A percentile compares a stretch with the other conserved stretches of the same genome.
Conservation (phyloP, 2,888 invertebrate genomes). For the Cryptus viduatorius region DNA sequence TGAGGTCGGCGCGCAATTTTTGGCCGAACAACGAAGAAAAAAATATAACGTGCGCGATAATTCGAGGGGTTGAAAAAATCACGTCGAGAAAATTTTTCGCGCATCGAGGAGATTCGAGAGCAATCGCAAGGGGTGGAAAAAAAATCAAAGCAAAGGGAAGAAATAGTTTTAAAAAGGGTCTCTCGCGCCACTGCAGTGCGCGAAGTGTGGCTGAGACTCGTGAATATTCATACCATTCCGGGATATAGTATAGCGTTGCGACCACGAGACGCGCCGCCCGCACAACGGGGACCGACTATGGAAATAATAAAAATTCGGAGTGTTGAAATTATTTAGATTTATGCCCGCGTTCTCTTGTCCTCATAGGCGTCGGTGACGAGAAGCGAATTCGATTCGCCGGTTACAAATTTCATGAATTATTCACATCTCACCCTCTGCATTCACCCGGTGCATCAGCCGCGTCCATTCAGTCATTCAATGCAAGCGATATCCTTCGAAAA, state of each 20-base stretch:
- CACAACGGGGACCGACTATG: conserved; percentile 56
- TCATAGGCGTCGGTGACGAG: conserved; percentile 79
- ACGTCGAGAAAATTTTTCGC: too few relatives aligned
- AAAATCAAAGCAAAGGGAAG: too few relatives aligned
- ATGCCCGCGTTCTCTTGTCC: conserved; percentile 82
- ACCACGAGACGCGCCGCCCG: background rate
- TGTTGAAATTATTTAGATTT: conserved; percentile 84
- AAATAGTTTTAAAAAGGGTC: too few relatives aligned
- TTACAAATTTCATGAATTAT: conserved; percentile 84
- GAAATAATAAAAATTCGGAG: conserved; percentile 82
- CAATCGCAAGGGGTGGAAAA: too few relatives aligned
- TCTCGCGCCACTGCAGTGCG: too few relatives aligned
- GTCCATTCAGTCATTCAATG: conserved; percentile 72
- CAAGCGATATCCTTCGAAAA: conserved; percentile 77
- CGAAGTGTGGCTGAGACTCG: conserved; percentile 6
- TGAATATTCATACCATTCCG: conserved; percentile 44
- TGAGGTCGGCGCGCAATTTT: too few relatives aligned
- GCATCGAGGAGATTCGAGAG: too few relatives aligned
- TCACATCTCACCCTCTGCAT: conserved; percentile 74
- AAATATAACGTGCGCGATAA: too few relatives aligned
- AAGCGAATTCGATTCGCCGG: conserved; percentile 79
- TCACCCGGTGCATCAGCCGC: conserved; percentile 63
- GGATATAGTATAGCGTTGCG: conserved; percentile 7
- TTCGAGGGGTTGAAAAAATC: too few relatives aligned
- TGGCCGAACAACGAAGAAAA: too few relatives aligned